phyloP scores from a whole-genome alignment of 2,888 invertebrate species.

The Synergus itoensis region DNA sequence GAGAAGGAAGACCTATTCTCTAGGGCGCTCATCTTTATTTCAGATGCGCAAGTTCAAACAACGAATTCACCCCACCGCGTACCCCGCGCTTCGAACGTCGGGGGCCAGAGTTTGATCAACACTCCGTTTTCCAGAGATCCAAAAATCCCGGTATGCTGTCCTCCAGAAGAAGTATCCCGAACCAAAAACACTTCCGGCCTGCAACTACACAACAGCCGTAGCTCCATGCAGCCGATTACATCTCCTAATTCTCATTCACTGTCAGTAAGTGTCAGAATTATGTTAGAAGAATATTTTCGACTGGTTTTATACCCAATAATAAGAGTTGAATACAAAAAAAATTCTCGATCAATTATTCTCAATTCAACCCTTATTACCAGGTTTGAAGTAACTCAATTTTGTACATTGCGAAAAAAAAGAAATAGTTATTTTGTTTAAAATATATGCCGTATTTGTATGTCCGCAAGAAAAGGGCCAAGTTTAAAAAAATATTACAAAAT shows the following conservation, averaged over 20 bases:
- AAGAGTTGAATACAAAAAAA: too few species aligned
- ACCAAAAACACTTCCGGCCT: conserved; percentile 58
- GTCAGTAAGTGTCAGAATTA: conserved; percentile 61
- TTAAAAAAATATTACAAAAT: conserved; percentile 28
- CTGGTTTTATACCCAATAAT: too few species aligned
- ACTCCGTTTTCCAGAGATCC: conserved; percentile 77
- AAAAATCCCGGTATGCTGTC: conserved; percentile 72
- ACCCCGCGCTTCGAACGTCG: conserved; percentile 64
- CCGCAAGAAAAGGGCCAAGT: too few species aligned
- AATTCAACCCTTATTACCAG: not conserved
- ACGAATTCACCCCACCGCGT: conserved; percentile 76
- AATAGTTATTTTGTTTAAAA: too few species aligned
- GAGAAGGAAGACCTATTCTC: conserved; percentile 44
- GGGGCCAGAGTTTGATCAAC: conserved; percentile 75
- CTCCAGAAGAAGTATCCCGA: conserved; percentile 65
- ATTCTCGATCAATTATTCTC: not conserved
- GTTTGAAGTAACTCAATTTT: too few species aligned
- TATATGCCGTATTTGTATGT: not conserved
- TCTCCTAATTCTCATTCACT: conserved; percentile 68
- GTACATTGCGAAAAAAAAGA: too few species aligned
- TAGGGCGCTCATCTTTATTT: conserved; percentile 61
- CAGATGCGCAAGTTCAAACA: conserved; percentile 76
- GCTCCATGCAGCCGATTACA: conserved; percentile 62
- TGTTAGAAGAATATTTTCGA: not conserved
- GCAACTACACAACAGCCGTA: conserved; percentile 64